Percentiles rank a stretch among this genome's conserved stretches.
Conservation (phyloP, 1,140 invertebrate species). For the roundworm (Caenorhabditis elegans) region DNA sequence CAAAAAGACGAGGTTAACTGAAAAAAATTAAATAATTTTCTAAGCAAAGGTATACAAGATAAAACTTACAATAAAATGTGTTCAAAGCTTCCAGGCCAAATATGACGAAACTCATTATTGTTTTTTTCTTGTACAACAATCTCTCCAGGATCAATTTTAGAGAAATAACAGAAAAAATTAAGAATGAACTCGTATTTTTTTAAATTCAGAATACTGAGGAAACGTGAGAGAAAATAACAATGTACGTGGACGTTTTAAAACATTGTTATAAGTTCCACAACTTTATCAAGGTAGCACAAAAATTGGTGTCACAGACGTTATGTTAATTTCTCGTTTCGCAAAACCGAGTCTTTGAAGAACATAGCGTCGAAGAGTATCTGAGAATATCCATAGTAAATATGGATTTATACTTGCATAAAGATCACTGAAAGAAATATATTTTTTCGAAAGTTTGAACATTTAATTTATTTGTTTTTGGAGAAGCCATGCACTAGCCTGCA, state of each 20-base stretch:
- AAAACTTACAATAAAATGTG: background rate
- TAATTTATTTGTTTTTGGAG: no score
- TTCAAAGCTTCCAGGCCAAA: background rate
- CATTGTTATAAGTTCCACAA: no score
- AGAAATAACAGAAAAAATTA: background rate
- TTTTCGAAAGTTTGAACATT: no score
- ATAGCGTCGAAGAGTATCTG: background rate
- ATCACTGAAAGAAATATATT: constrained; percentile 40
- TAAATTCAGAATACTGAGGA: background rate
- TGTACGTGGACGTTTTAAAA: background rate
- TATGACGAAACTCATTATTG: background rate
- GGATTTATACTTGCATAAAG: constrained; percentile 22
- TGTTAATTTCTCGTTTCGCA: background rate
- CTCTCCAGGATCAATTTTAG: background rate
- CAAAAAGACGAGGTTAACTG: background rate
- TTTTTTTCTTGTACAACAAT: background rate
- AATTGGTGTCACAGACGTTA: background rate
- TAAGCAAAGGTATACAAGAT: background rate
- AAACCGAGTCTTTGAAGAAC: constrained; percentile 3
- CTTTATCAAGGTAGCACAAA: background rate
- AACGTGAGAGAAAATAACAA: background rate
- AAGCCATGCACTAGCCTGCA: no score
- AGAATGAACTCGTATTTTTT: background rate
- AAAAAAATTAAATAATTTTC: background rate
- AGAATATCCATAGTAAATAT: constrained; percentile 23